Percentiles rank a stretch among this genome's conserved stretches.
phyloP scores from a whole-genome alignment of 2,113 vertebrate species.

The Meleagris gallopavo region DNA sequence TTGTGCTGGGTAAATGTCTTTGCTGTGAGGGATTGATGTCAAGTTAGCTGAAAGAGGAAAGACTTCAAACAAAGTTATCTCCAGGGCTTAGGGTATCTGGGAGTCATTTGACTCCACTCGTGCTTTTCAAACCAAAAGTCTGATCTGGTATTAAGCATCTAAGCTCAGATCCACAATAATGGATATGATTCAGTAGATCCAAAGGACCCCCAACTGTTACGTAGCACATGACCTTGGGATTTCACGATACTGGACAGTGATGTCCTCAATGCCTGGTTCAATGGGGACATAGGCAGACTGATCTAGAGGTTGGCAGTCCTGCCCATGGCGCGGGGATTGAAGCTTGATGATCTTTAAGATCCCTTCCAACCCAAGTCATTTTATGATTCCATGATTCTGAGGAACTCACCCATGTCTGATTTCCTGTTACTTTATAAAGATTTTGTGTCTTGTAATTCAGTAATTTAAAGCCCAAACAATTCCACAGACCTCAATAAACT shows the following conservation, averaged over 20 bases:
- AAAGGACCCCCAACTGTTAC: not conserved
- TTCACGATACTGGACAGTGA: not conserved
- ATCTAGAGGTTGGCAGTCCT: too few species aligned
- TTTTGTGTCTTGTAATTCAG: not conserved
- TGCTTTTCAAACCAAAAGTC: not conserved
- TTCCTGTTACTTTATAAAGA: not conserved
- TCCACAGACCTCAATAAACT: not conserved
- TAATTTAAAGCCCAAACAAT: not conserved
- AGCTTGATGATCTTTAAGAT: too few species aligned
- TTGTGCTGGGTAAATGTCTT: accelerated
- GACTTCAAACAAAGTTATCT: not conserved
- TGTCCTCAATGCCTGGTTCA: too few species aligned
- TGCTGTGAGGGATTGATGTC: not conserved
- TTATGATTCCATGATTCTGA: too few species aligned
- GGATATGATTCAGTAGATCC: not conserved
- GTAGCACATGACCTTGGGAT: not conserved
- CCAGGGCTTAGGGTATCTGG: not conserved
- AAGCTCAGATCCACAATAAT: not conserved
- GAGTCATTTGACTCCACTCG: not conserved
- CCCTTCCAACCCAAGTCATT: too few species aligned
- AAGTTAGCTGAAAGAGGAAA: not conserved
- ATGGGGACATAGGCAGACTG: too few species aligned
- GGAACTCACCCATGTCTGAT: not conserved
- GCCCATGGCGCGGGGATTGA: too few species aligned
- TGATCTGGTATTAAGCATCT: not conserved